Conservation (phyloP, 2,113 vertebrate species). For the Lasiurus cinereus region DNA sequence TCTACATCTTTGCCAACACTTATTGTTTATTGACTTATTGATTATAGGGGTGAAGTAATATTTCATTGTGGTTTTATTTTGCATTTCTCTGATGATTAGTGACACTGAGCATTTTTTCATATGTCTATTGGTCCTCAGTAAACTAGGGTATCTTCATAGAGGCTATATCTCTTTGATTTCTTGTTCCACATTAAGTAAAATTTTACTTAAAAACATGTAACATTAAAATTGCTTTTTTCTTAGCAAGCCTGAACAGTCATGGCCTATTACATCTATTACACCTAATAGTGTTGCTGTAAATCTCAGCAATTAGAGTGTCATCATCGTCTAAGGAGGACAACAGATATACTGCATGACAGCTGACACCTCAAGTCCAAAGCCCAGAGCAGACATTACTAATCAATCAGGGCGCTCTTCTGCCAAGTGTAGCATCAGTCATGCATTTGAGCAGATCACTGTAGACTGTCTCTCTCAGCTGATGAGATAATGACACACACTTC, state of each 20-base stretch:
- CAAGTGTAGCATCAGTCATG: background rate
- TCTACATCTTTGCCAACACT: background rate
- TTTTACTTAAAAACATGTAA: constrained; percentile 1
- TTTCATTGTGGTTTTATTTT: background rate
- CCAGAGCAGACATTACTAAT: background rate
- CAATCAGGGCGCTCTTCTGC: background rate
- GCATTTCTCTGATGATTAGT: background rate
- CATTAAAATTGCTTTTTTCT: background rate
- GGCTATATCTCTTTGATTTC: background rate
- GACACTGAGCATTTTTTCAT: background rate
- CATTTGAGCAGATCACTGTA: background rate
- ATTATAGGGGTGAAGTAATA: background rate
- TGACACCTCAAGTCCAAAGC: background rate
- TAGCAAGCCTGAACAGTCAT: background rate
- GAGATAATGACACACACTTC: background rate
- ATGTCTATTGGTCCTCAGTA: background rate
- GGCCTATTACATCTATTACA: background rate
- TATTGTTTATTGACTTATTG: background rate
- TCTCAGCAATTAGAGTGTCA: background rate
- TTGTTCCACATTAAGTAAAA: background rate
- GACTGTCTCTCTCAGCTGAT: background rate
- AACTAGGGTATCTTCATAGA: background rate
- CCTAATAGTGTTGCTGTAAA: background rate
- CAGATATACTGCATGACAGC: background rate
- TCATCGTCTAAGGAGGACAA: background rate